Evolutionary conservation across 1,140 invertebrate species (phyloP), one percentile per base, ranked within the genome.

Genomic region (Anadara kagoshimensis): DNA sequence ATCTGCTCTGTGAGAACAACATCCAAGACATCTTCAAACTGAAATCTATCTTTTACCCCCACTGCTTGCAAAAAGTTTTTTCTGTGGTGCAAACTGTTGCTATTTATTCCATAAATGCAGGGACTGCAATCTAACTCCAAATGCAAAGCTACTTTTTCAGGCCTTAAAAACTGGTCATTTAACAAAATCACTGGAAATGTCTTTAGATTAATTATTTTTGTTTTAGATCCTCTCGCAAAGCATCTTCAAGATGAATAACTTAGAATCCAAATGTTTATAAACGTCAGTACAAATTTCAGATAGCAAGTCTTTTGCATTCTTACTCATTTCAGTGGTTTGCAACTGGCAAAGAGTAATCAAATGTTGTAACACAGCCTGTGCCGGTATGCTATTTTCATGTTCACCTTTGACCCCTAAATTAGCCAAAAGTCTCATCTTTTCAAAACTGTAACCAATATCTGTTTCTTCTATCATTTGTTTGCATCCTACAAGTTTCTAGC

Each of bases 101-200:
- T 22, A 20, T 51, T 24, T 11, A 83, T 63, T 53, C 45, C 53
- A 53, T 61, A 81, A 2, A 81, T n/a, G 49, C 76, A 69, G 57
- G 81, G 81, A 18, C 61, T 47, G 36, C 78, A 82, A 61, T 78
- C 76, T 22, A 36, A 41, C 12, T 54, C 29, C 24, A 57, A 18
- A 11, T 54, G 1, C 29, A 72, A 59, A 7, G 76, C 71, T 16
- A 81, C 66, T 26, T 69, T 26, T 16, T 45, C 44, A 29, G 82
- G 69, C 5, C 12, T 36, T 3, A 78, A 20, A 67, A 36, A 36
- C 29, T 36, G 29, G 7, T 36, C 29, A 36, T 36, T 36, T 7
- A 36, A 36, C 29, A 36, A 7, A 36, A 36, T 36, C 7, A 36
- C n/a, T 26, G 47, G 16, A 49, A 44, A 56, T 20, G 44, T 47